Conservation (phyloP, 2,113 vertebrate genomes). For the Campylorhamphus procurvoides region DNA sequence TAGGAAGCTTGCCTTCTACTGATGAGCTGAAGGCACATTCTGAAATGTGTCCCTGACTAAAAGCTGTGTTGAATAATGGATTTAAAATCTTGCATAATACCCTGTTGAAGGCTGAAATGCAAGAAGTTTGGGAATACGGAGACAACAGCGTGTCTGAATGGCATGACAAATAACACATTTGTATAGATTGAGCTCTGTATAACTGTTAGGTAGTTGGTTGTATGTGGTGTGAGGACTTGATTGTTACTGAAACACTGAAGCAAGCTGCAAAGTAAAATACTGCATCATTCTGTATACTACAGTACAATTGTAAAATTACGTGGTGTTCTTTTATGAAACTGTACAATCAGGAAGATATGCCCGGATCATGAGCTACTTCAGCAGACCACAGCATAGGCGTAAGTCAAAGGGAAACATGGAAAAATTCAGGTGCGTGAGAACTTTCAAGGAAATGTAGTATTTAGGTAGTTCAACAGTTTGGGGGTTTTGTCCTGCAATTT, state of each 20-base stretch:
- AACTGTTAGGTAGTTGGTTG: not conserved
- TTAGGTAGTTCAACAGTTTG: not conserved
- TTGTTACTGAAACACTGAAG: not conserved
- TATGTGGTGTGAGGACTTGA: not conserved
- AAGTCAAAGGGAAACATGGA: fast-evolving
- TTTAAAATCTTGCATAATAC: not conserved
- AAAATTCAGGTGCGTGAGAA: not conserved
- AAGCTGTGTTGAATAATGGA: not conserved
- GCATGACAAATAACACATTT: not conserved
- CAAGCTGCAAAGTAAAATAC: not conserved
- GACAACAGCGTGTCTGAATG: not conserved
- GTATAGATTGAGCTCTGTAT: not conserved
- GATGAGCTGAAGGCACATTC: not conserved
- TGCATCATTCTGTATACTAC: not conserved
- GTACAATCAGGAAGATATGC: not conserved
- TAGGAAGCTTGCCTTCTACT: not conserved
- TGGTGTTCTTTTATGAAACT: not conserved
- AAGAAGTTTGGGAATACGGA: not conserved
- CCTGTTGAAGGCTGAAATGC: not conserved
- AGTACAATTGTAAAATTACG: not conserved
- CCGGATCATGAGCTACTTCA: not conserved
- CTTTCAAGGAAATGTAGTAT: not conserved
- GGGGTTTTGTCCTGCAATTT: not conserved
- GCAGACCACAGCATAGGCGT: not conserved
- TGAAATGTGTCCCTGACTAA: not conserved